Evolutionary conservation across 2,113 vertebrate species (phyloP).

Genomic region (Vireo altiloquus): DNA sequence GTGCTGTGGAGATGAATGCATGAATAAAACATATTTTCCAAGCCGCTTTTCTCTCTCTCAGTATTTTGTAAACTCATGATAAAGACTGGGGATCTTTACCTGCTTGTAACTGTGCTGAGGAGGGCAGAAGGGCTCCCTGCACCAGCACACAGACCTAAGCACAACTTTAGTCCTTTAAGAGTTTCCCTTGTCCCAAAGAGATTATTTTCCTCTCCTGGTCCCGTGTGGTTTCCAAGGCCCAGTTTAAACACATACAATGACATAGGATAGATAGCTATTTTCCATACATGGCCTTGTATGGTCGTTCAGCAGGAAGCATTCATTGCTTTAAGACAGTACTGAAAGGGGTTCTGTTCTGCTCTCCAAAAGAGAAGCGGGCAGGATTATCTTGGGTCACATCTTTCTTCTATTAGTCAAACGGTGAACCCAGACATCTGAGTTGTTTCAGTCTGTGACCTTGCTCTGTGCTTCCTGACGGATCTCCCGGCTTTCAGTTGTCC

Average conservation of each 20-base stretch:
- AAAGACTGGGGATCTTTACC: not conserved
- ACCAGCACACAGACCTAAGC: not conserved
- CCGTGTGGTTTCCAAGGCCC: not conserved
- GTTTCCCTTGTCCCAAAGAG: not conserved
- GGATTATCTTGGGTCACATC: constrained; percentile 52
- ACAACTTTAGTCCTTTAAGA: not conserved
- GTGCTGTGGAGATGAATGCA: not conserved
- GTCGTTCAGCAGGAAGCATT: constrained; percentile 8
- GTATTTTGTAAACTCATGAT: not conserved
- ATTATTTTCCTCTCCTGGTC: constrained; percentile 4
- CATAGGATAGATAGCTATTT: constrained; percentile 48
- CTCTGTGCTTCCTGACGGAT: not conserved
- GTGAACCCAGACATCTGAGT: constrained; percentile 40
- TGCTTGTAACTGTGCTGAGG: not conserved
- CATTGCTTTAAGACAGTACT: not conserved
- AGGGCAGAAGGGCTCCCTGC: not conserved
- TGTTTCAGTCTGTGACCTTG: constrained; percentile 39
- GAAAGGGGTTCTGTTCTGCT: constrained; percentile 9
- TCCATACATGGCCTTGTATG: constrained; percentile 25
- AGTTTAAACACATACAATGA: constrained; percentile 54
- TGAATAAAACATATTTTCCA: constrained; percentile 7
- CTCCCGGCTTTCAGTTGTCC: constrained; percentile 14
- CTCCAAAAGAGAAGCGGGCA: not conserved
- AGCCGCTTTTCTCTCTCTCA: not conserved
- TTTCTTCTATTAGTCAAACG: constrained; percentile 33